phyloP scores from a whole-genome alignment of 2,888 invertebrate genomes.

The Aphidius colemani region DNA sequence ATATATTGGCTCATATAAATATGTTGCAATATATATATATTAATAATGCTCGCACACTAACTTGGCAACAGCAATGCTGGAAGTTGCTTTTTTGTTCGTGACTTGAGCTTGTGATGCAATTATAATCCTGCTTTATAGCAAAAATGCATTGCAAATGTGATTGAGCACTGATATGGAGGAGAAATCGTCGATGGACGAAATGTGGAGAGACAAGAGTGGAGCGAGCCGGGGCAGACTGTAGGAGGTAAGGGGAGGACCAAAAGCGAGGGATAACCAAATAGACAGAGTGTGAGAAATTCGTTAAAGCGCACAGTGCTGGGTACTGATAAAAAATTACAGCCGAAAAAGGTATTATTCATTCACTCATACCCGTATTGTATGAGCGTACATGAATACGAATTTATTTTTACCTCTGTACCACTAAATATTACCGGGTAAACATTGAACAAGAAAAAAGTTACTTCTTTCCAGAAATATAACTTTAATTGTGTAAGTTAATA shows the following conservation, averaged over 20 bases:
- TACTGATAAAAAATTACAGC: conserved; percentile 56
- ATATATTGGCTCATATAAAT: no score
- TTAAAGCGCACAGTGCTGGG: conserved; percentile 48
- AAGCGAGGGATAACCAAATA: conserved; percentile 28
- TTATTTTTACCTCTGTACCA: no score
- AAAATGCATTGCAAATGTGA: conserved; percentile 61
- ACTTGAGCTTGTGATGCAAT: conserved; percentile 57
- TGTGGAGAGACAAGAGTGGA: conserved; percentile 2
- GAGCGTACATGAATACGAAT: no score
- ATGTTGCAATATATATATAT: background rate
- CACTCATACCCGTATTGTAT: no score
- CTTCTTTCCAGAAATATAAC: no score
- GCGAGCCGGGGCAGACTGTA: conserved; percentile 13
- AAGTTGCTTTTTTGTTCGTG: conserved; percentile 34
- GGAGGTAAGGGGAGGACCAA: conserved; percentile 8
- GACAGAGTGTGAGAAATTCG: conserved; percentile 49
- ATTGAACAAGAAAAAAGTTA: background rate
- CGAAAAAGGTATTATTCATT: conserved; percentile 41
- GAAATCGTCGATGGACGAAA: conserved; percentile 45
- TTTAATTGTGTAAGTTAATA: no score
- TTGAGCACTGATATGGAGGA: conserved; percentile 59
- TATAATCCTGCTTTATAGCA: conserved; percentile 61
- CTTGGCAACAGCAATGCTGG: conserved; percentile 23
- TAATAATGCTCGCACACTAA: conserved; percentile 12
- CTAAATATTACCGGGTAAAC: no score